phyloP scores from a whole-genome alignment of 2,888 invertebrate genomes.

The Poecilobothrus nobilitatus region DNA sequence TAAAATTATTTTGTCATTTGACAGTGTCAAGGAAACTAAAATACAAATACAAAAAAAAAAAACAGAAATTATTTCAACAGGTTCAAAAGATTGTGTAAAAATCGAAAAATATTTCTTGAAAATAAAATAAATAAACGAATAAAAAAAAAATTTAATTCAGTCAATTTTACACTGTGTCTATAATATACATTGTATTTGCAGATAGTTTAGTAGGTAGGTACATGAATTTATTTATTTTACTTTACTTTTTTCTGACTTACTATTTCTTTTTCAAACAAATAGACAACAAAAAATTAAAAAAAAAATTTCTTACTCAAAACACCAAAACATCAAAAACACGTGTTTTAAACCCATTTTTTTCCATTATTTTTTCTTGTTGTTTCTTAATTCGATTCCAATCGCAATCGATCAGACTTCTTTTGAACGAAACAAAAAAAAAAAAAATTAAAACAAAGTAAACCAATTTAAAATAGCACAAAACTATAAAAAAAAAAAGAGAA shows the following conservation, averaged over 20 bases:
- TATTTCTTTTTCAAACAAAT: neutral
- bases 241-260: neutral
- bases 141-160: neutral
- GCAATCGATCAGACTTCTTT: neutral
- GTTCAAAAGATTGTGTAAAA: too few relatives aligned
- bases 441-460: neutral
- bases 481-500: neutral
- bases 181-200: neutral
- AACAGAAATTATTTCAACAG: too few relatives aligned
- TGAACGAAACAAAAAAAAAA: neutral
- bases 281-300: neutral
- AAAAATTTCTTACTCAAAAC: neutral
- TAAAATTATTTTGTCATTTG: too few relatives aligned
- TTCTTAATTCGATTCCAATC: neutral
- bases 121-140: neutral
- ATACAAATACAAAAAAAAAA: too few relatives aligned
- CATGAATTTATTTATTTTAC: neutral
- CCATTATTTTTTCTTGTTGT: neutral
- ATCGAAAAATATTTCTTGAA: too few relatives aligned
- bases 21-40: too few relatives aligned
- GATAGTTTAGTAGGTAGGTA: neutral
- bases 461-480: neutral
- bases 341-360: neutral
- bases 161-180: neutral
- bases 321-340: neutral